Evolutionary conservation across 2,888 invertebrate species (phyloP), one percentile per base, ranked within the genome.

Genomic region (Agriopis marginaria): DNA sequence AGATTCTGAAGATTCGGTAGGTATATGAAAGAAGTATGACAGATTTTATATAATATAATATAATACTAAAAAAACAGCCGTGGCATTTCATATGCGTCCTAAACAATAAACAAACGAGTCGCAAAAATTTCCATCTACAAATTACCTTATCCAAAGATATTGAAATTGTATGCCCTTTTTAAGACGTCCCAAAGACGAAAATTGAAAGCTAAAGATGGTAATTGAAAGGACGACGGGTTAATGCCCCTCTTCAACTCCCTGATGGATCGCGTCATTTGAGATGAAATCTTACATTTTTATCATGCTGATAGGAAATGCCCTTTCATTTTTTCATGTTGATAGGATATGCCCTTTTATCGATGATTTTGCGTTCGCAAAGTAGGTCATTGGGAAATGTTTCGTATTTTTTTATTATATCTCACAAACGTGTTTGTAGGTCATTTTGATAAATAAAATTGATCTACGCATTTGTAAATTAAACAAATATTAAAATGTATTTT

Each of bases 141-240:
- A 73, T 71, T 71, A 77, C 78, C 77, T 81, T 78, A 63, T 54
- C 73, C 75, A 82, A 84, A 82, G 82, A 78, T 80, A 79, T 78
- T 68, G 62, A 70, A 66, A 85, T 87, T 79, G 79, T 83, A 82
- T 83, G 85, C 85, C 87, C 85, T 86, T 89, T 87, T 87, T 86
- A 87, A 86, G 82, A 77, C 82, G 84, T 85, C 84, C 86, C 86
- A 89, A 91, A 91, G 89, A 89, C 84, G 89, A 89, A 91, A 93
- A 93, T 93, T 93, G 92, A 92, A 92, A 90, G 92, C 89, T 89
- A 89, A 91, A 92, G 93, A 90, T 88, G 90, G 93, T 92, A 92
- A 94, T 93, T 93, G 91, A 89, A 87, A 84, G 90, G 89, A 86
- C 86, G 89, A 83, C 85, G 88, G 92, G 91, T 90, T 92, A 90